Conservation (phyloP, 92 coral and sea anemone genomes). For the Siderastrea siderea region DNA sequence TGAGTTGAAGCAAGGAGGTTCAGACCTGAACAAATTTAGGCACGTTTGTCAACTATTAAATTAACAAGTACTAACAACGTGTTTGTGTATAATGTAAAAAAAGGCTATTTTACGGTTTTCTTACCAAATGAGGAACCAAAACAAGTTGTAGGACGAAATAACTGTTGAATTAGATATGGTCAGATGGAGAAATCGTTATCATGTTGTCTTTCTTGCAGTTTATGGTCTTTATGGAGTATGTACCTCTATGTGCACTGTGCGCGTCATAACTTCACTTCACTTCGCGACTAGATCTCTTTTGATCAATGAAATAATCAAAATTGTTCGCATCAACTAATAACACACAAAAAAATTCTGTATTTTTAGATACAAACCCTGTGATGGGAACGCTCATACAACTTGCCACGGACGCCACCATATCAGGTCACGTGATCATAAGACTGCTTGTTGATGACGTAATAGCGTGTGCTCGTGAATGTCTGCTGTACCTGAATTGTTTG, state of each 20-base stretch:
- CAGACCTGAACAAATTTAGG: neutral
- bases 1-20: too few relatives aligned
- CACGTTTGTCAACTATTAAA: too few relatives aligned
- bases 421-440: slow-evolving; percentile 60
- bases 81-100: too few relatives aligned
- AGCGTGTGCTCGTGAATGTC: slow-evolving; percentile 84
- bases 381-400: slow-evolving; percentile 56
- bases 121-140: too few relatives aligned
- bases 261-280: neutral
- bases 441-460: slow-evolving; percentile 70
- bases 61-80: too few relatives aligned
- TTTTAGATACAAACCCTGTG: slow-evolving; percentile 38
- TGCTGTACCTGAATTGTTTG: slow-evolving; percentile 54
- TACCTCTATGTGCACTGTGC: too few relatives aligned
- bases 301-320: neutral
- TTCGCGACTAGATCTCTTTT: neutral
- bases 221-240: too few relatives aligned
- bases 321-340: neutral
- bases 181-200: too few relatives aligned
- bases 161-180: too few relatives aligned
- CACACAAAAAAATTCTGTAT: neutral
- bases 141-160: too few relatives aligned
- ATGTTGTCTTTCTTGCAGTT: too few relatives aligned
- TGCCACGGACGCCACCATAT: slow-evolving; percentile 36
- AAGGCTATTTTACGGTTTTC: too few relatives aligned